These are phyloP conservation scores for Achatina immaculata DNA, from an alignment of 1,140 invertebrate species.

Conservation along the genomic window DNA sequence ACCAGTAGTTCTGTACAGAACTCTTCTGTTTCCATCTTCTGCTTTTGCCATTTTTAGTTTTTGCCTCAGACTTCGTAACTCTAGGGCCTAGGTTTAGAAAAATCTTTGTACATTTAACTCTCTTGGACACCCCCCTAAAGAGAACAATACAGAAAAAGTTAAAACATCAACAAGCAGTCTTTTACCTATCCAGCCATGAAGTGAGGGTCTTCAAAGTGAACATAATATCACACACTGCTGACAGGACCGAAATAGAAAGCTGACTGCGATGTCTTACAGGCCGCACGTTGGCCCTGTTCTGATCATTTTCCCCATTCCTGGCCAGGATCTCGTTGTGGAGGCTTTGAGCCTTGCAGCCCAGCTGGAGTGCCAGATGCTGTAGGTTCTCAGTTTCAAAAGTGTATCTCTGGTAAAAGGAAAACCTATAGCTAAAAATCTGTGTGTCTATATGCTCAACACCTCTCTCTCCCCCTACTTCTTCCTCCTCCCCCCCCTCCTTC, in stretches of 20 bases:
- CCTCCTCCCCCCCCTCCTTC: too few species aligned
- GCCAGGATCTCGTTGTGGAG: constrained; percentile 77
- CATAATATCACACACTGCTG: constrained; percentile 86
- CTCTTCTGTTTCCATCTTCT: too few species aligned
- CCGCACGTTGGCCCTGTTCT: constrained; percentile 55
- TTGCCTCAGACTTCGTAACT: too few species aligned
- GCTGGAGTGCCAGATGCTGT: constrained; percentile 85
- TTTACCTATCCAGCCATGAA: constrained; percentile 85
- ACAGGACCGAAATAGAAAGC: constrained; percentile 85
- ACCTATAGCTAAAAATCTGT: constrained; percentile 18
- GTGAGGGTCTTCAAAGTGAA: constrained; percentile 87
- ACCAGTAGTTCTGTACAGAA: too few species aligned
- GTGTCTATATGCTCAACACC: too few species aligned
- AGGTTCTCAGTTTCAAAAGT: constrained; percentile 91
- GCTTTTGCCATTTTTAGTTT: too few species aligned
- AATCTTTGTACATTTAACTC: too few species aligned
- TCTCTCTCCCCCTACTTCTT: too few species aligned
- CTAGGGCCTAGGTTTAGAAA: too few species aligned
- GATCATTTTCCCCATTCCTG: constrained; percentile 57
- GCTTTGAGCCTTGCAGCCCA: constrained; percentile 86
- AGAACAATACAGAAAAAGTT: too few species aligned
- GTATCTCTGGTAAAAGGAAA: constrained; percentile 81
- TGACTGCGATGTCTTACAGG: constrained; percentile 40
- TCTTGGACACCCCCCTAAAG: too few species aligned
- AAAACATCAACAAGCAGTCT: too few species aligned